phyloP scores from a whole-genome alignment of 2,113 vertebrate species.

The Callorhinus ursinus region DNA sequence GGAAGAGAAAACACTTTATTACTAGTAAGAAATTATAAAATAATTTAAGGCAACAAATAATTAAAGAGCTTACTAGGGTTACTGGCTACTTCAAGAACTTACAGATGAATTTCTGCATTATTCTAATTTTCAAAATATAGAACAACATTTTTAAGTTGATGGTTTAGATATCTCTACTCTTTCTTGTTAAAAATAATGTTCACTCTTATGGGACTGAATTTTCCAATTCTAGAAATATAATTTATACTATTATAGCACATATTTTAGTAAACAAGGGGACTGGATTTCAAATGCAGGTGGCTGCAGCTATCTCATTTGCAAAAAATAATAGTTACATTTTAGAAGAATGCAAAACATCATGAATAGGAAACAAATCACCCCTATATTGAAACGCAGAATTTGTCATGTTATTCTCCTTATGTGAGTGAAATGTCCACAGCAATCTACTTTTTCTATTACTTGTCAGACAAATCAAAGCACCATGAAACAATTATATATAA shows the following conservation, averaged over 20 bases:
- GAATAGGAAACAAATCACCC: background rate
- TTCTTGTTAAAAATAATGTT: background rate
- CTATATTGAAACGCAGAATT: background rate
- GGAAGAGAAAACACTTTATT: constrained; percentile 5
- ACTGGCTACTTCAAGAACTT: background rate
- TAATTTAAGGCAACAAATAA: background rate
- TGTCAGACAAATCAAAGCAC: background rate
- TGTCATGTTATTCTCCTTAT: background rate
- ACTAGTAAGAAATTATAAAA: background rate
- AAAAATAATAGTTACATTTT: background rate
- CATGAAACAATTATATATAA: background rate
- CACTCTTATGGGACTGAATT: background rate
- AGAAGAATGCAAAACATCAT: background rate
- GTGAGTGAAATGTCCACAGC: background rate
- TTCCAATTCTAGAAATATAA: background rate
- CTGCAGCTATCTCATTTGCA: background rate
- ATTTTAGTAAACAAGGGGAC: background rate
- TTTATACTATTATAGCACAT: background rate
- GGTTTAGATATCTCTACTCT: background rate
- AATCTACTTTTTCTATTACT: background rate
- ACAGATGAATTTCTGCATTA: background rate
- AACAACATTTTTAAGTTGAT: background rate
- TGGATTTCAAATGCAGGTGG: background rate
- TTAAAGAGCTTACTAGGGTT: background rate
- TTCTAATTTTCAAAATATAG: background rate